These are phyloP conservation scores for Anhinga anhinga DNA, from an alignment of 2,113 vertebrate genomes.

Conservation along the genomic window DNA sequence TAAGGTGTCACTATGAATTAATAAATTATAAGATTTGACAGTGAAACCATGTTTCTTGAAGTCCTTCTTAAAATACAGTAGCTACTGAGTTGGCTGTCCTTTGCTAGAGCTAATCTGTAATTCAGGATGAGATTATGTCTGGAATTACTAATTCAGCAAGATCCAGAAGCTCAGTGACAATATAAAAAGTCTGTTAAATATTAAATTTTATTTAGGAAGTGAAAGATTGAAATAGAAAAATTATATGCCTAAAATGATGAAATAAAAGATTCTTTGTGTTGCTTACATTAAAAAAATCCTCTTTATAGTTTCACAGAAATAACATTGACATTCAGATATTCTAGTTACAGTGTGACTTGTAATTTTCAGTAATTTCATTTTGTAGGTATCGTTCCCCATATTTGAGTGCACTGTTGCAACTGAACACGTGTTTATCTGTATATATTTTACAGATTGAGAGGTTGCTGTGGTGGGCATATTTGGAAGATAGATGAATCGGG, in stretches of 20 bases:
- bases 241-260: background rate
- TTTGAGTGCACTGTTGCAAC: background rate
- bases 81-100: background rate
- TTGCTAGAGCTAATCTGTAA: background rate
- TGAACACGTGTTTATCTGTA: background rate
- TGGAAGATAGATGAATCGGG: background rate
- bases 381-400: background rate
- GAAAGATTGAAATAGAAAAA: background rate
- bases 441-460: background rate
- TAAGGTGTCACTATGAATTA: background rate
- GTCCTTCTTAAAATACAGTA: background rate
- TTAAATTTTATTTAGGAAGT: background rate
- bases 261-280: background rate
- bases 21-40: background rate
- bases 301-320: background rate
- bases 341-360: background rate
- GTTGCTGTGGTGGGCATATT: accelerated
- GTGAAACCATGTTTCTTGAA: background rate
- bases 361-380: background rate
- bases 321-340: background rate
- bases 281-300: background rate
- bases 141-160: slow-evolving; percentile 4
- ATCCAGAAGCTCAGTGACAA: background rate
- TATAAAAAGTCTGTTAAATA: background rate
- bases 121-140: background rate